phyloP scores from a whole-genome alignment of 2,888 invertebrate species.

The Hirtodrosophila alboralis region DNA sequence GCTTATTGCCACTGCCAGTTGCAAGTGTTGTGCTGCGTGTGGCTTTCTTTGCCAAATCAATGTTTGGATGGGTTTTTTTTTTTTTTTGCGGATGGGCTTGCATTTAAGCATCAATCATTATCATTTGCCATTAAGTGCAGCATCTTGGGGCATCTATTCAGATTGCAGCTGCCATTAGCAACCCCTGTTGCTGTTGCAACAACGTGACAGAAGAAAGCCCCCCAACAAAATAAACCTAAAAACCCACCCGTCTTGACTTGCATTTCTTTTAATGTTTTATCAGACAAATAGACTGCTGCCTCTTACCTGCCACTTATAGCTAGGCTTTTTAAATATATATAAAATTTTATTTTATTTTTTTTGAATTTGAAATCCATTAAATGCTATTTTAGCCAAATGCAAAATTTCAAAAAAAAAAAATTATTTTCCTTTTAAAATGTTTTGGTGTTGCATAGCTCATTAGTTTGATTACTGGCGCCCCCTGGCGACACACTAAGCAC shows the following conservation, averaged over 20 bases:
- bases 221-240: background rate
- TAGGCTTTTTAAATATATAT: constrained; percentile 13
- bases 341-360: constrained; percentile 9
- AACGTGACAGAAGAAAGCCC: constrained; percentile 4
- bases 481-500: constrained; percentile 34
- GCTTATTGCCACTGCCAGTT: constrained; percentile 57
- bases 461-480: constrained; percentile 77
- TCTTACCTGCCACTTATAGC: constrained; percentile 47
- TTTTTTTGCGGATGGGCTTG: too few species aligned
- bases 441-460: constrained; percentile 55
- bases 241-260: constrained; percentile 29
- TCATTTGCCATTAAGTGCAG: constrained; percentile 78
- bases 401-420: constrained; percentile 15
- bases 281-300: too few species aligned
- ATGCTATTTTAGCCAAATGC: constrained; percentile 81
- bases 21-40: constrained; percentile 36
- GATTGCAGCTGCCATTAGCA: constrained; percentile 63
- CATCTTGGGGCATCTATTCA: constrained; percentile 41
- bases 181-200: constrained; percentile 60
- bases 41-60: constrained; percentile 27
- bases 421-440: constrained; percentile 1
- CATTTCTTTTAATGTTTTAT: constrained; percentile 73
- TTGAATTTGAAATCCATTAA: constrained; percentile 81
- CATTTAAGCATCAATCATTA: constrained; percentile 74
- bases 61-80: constrained; percentile 27